These are phyloP conservation scores for Eupithecia subumbrata DNA, from an alignment of 2,888 invertebrate genomes.

Conservation along the genomic window DNA sequence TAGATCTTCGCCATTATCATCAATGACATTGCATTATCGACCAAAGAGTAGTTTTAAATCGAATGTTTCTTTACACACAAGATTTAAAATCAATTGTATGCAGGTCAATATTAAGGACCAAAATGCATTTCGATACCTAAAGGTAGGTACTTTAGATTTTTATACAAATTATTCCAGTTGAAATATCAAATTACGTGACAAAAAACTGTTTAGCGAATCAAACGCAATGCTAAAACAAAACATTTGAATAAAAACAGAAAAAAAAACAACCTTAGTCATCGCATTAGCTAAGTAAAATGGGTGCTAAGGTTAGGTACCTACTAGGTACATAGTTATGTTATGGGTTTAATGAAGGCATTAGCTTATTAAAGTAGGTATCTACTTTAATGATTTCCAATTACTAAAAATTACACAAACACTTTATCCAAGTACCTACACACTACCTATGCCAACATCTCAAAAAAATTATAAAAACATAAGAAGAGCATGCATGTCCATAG, in stretches of 20 bases:
- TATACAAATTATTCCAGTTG: background rate
- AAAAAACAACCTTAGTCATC: background rate
- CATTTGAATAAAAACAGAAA: background rate
- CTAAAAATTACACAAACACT: too few relatives aligned
- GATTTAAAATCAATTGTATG: background rate
- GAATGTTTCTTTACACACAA: too few relatives aligned
- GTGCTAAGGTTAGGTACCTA: background rate
- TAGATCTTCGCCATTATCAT: background rate
- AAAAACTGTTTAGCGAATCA: background rate
- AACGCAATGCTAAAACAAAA: background rate
- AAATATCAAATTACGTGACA: background rate
- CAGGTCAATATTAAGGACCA: background rate
- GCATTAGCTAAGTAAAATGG: background rate
- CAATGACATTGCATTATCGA: slow-evolving; percentile 1
- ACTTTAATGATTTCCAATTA: too few relatives aligned
- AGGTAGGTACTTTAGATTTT: too few relatives aligned
- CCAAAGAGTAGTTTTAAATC: background rate
- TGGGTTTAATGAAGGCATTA: background rate
- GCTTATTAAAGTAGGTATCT: background rate
- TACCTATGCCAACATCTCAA: too few relatives aligned
- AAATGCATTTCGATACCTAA: background rate
- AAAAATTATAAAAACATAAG: too few relatives aligned
- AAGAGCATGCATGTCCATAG: too few relatives aligned
- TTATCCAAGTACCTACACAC: too few relatives aligned
- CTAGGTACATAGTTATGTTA: background rate